These are phyloP conservation scores for Dolichomitus sp. DNA, from an alignment of 2,888 invertebrate species.

Conservation along the genomic window DNA sequence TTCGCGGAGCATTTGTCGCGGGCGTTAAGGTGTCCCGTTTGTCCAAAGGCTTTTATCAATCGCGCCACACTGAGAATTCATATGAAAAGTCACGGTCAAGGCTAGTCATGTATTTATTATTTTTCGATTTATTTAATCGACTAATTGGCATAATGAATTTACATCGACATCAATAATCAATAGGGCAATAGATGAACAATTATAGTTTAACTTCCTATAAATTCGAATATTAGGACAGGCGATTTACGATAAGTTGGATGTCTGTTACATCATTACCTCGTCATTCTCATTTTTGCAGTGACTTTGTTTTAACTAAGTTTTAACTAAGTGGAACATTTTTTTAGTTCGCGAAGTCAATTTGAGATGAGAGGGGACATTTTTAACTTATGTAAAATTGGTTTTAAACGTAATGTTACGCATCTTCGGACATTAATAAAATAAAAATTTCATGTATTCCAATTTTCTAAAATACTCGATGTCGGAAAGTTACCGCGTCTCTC, in stretches of 20 bases:
- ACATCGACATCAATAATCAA: not conserved
- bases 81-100: slow-evolving; percentile 74
- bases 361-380: too few relatives aligned
- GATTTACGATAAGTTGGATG: not conserved
- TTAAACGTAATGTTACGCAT: too few relatives aligned
- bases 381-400: too few relatives aligned
- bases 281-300: not conserved
- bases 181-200: not conserved
- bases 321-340: too few relatives aligned
- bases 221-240: not conserved
- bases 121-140: not conserved
- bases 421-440: too few relatives aligned
- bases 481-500: too few relatives aligned
- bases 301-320: not conserved
- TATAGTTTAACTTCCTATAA: not conserved
- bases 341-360: too few relatives aligned
- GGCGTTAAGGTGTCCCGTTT: slow-evolving; percentile 76
- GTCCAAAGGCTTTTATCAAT: slow-evolving; percentile 80
- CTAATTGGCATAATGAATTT: slow-evolving; percentile 8
- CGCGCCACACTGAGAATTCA: slow-evolving; percentile 77
- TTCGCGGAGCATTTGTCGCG: slow-evolving; percentile 76
- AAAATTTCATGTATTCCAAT: too few relatives aligned
- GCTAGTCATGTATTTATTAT: slow-evolving; percentile 12
- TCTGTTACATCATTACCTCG: not conserved
- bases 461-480: too few relatives aligned